phyloP scores from a whole-genome alignment of 2,113 vertebrate genomes.

The Semnornis frantzii region DNA sequence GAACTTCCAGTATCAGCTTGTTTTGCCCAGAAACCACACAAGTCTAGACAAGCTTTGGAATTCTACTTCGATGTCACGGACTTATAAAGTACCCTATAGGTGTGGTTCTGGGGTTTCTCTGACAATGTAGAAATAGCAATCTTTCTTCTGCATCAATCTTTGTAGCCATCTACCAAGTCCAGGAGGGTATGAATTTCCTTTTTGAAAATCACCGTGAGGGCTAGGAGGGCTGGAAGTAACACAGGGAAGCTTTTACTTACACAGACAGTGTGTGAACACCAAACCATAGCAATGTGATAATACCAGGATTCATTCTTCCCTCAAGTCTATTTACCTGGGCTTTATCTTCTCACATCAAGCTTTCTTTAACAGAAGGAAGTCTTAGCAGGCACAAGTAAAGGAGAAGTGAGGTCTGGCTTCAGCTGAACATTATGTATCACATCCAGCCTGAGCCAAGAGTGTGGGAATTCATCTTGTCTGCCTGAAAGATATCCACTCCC shows the following conservation, averaged over 20 bases:
- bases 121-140: accelerated
- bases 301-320: neutral
- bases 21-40: neutral
- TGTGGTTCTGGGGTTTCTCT: neutral
- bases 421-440: neutral
- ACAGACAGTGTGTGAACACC: neutral
- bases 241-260: neutral
- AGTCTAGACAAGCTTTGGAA: neutral
- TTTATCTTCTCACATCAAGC: neutral
- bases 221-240: neutral
- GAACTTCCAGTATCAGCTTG: neutral
- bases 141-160: neutral
- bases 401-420: neutral
- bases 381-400: neutral
- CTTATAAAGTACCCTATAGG: neutral
- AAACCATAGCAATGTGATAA: neutral
- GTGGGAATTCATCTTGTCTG: neutral
- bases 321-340: neutral
- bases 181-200: neutral
- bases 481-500: neutral
- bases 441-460: neutral
- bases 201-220: neutral
- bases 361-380: neutral
- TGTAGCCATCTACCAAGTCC: accelerated
- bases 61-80: neutral